Evolutionary conservation across 2,888 invertebrate species (phyloP).

Genomic region (Tetragnatha montana): DNA sequence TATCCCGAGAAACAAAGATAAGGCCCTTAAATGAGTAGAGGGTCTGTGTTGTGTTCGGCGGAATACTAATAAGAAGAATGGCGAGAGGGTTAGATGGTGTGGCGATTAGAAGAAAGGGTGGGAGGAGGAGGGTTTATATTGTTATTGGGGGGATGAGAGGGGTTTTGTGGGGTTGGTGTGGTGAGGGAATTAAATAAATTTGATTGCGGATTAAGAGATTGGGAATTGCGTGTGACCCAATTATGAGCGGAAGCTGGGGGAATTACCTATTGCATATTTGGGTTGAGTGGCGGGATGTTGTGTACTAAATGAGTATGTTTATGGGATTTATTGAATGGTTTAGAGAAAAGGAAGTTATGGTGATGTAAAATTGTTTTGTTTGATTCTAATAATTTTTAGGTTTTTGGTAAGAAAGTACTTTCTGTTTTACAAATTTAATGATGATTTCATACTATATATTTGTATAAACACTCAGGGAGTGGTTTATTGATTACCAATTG

Average conservation of each 20-base stretch:
- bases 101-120: constrained; percentile 51
- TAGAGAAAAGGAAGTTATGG: too few relatives aligned
- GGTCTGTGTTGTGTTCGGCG: constrained; percentile 8
- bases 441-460: too few relatives aligned
- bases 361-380: too few relatives aligned
- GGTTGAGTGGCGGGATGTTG: too few relatives aligned
- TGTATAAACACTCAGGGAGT: too few relatives aligned
- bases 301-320: too few relatives aligned
- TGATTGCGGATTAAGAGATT: not conserved
- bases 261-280: too few relatives aligned
- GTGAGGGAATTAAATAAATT: not conserved
- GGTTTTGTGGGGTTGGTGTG: not conserved
- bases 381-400: too few relatives aligned
- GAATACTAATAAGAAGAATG: constrained; percentile 44
- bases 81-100: constrained; percentile 11
- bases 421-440: too few relatives aligned
- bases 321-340: too few relatives aligned
- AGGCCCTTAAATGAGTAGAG: constrained; percentile 52
- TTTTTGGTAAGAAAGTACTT: too few relatives aligned
- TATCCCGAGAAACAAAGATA: constrained; percentile 54
- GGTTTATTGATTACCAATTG: too few relatives aligned
- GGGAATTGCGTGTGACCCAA: not conserved
- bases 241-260: not conserved
- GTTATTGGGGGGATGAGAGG: constrained; percentile 37
- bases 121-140: constrained; percentile 29